These are phyloP conservation scores for Syndactyla subalaris DNA, from an alignment of 2,797 vertebrate genomes.

Conservation along the genomic window DNA sequence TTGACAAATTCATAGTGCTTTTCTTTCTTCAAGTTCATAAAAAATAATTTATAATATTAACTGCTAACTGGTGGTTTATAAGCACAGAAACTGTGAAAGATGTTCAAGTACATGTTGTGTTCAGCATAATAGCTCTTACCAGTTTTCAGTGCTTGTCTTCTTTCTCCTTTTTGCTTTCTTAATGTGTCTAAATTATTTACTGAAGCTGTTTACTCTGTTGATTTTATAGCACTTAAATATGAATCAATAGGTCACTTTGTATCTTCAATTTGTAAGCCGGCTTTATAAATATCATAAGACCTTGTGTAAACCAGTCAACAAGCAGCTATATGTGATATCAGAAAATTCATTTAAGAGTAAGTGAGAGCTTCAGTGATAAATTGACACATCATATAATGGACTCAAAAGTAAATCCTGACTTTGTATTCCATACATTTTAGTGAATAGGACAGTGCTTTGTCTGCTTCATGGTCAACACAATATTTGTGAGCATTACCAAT, in stretches of 20 bases:
- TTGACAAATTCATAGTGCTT: background rate
- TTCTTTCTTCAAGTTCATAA: background rate
- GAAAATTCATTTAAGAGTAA: background rate
- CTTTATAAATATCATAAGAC: background rate
- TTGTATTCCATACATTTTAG: background rate
- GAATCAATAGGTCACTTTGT: background rate
- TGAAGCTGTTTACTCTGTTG: background rate
- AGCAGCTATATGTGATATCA: background rate
- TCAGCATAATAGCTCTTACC: background rate
- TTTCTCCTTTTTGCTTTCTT: background rate
- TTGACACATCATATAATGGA: background rate
- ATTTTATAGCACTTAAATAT: slow-evolving; percentile 24
- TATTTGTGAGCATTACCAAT: background rate
- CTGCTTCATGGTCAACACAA: background rate
- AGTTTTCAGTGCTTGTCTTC: background rate
- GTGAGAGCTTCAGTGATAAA: background rate
- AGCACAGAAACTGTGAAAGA: background rate
- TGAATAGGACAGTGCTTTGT: background rate
- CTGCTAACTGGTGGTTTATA: background rate
- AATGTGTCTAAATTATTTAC: slow-evolving; percentile 24
- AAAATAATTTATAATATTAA: slow-evolving; percentile 21
- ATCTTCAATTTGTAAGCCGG: background rate
- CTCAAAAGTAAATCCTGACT: background rate
- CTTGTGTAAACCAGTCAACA: background rate
- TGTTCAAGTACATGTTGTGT: background rate